These are phyloP conservation scores for Drosophila barbarae DNA, from an alignment of 2,888 invertebrate genomes.

Conservation along the genomic window DNA sequence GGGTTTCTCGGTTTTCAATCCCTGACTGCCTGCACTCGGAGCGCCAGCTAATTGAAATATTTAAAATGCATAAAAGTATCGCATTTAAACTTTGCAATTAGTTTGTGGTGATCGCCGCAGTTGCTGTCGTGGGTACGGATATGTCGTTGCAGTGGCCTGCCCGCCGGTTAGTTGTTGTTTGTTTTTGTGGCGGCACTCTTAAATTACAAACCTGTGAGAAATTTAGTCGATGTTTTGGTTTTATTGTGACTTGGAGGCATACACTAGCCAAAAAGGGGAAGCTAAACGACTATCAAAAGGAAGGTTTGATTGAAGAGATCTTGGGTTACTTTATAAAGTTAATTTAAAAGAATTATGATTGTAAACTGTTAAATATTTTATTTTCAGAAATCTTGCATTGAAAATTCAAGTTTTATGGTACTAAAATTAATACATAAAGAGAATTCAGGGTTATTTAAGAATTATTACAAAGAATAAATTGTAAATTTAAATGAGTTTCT, in stretches of 20 bases:
- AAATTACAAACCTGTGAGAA: slow-evolving; percentile 63
- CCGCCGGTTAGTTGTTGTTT: slow-evolving; percentile 29
- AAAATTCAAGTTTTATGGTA: no score
- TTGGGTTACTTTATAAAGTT: not conserved
- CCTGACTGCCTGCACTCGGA: slow-evolving; percentile 19
- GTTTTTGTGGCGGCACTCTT: slow-evolving; percentile 31
- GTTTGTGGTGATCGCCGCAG: slow-evolving; percentile 43
- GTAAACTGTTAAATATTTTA: no score
- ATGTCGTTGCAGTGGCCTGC: slow-evolving; percentile 38
- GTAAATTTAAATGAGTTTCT: no score
- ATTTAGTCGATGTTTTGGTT: slow-evolving; percentile 31
- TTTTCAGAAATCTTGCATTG: no score
- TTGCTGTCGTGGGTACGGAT: slow-evolving; percentile 45
- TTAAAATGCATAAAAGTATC: slow-evolving; percentile 61
- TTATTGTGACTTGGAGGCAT: slow-evolving; percentile 18
- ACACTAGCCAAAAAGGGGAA: slow-evolving; percentile 3
- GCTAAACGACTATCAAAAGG: not conserved
- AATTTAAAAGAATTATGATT: not conserved
- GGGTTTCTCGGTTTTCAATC: slow-evolving; percentile 17
- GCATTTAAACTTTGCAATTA: slow-evolving; percentile 60
- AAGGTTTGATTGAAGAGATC: not conserved
- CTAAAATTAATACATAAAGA: no score
- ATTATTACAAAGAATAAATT: no score
- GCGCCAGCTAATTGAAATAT: slow-evolving; percentile 69
- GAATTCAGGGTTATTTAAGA: no score